A percentile compares a stretch with the other conserved stretches of the same genome.
These are phyloP conservation scores for Aphelinus atriplicis DNA, from an alignment of 1,140 invertebrate genomes.

Conservation along the genomic window DNA sequence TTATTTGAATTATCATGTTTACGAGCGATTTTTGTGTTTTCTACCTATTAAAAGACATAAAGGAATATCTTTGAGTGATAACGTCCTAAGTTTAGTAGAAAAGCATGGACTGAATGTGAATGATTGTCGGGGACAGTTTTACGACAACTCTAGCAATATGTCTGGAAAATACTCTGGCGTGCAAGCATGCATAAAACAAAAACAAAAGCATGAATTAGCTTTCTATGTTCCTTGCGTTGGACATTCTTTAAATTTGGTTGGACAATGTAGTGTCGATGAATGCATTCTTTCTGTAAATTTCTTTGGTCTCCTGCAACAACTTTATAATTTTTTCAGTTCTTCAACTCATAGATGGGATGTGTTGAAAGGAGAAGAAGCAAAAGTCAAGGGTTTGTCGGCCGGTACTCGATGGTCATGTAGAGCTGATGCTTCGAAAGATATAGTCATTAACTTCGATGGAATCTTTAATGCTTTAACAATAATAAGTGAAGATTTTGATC, in stretches of 20 bases:
- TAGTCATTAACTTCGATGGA: neutral
- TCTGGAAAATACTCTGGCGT: conserved; percentile 4
- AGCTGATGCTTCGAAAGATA: neutral
- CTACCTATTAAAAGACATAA: conserved; percentile 46
- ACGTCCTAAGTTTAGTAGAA: neutral
- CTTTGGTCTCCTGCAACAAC: neutral
- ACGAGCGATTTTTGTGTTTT: conserved; percentile 15
- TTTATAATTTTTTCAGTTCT: neutral
- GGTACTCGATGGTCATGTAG: neutral
- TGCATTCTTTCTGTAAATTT: neutral
- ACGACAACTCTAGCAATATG: conserved; percentile 35
- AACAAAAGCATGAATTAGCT: conserved; percentile 38
- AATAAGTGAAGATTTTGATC: neutral
- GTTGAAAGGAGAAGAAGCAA: neutral
- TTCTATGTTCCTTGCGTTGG: neutral
- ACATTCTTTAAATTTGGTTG: conserved; percentile 11
- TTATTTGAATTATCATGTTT: neutral
- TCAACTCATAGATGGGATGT: neutral
- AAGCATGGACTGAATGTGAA: neutral
- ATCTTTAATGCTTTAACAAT: neutral
- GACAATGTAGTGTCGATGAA: neutral
- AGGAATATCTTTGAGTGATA: conserved; percentile 40
- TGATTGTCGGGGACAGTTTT: conserved; percentile 25
- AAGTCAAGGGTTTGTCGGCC: neutral
- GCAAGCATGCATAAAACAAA: conserved; percentile 4